These are phyloP conservation scores for Pachydiplax longipennis DNA, from an alignment of 2,888 invertebrate genomes.

Conservation along the genomic window DNA sequence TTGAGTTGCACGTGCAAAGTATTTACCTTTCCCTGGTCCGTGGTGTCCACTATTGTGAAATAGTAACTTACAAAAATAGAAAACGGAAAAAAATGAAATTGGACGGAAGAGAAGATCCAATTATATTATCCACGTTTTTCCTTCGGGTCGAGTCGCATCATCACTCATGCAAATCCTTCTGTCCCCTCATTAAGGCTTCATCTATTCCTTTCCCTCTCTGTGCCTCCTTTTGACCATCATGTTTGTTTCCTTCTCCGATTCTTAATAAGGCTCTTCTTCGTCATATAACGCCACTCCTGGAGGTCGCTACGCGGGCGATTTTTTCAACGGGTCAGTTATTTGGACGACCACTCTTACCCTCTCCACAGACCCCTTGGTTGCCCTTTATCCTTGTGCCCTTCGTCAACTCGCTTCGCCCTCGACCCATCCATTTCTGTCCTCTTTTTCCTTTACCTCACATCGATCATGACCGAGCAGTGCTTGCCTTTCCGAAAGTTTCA, in stretches of 20 bases:
- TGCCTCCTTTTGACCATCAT: background rate
- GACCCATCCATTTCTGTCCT: background rate
- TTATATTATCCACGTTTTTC: too few species aligned
- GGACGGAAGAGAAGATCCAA: too few species aligned
- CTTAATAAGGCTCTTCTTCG: background rate
- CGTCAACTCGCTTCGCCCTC: background rate
- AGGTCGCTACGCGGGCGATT: background rate
- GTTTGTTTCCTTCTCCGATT: background rate
- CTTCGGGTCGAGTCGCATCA: background rate
- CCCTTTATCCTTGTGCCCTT: background rate
- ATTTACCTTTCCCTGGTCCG: too few species aligned
- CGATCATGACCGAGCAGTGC: background rate
- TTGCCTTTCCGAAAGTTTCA: background rate
- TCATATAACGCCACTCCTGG: background rate
- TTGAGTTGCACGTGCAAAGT: too few species aligned
- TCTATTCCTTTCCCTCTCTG: background rate
- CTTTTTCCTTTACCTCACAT: background rate
- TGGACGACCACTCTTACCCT: background rate
- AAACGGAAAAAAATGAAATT: too few species aligned
- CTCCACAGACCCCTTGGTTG: background rate
- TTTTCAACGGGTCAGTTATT: conserved; percentile 1
- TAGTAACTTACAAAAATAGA: too few species aligned
- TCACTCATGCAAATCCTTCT: background rate
- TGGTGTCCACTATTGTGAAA: too few species aligned
- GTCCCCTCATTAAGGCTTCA: background rate